phyloP scores from a whole-genome alignment of 2,888 invertebrate species.

The Ormia ochracea region DNA sequence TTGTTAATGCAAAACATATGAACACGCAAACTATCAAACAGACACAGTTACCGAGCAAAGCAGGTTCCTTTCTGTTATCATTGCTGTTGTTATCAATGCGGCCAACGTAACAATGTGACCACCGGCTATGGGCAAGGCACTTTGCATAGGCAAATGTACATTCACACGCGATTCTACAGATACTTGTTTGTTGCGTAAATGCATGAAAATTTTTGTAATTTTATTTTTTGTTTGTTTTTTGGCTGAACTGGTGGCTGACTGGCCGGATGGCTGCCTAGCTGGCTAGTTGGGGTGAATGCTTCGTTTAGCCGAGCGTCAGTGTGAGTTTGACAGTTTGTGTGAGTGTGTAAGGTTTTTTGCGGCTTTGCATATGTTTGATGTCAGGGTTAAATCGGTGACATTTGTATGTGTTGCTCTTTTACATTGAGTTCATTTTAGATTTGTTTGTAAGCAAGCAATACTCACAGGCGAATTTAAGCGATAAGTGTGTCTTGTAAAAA shows the following conservation, averaged over 20 bases:
- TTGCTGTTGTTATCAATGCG: constrained; percentile 44
- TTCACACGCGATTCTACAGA: neutral
- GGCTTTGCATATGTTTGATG: constrained; percentile 58
- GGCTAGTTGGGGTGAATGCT: neutral
- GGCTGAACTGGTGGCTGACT: neutral
- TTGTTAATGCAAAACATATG: neutral
- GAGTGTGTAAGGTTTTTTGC: neutral
- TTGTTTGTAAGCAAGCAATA: neutral
- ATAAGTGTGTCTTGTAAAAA: constrained; percentile 16
- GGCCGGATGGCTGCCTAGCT: neutral
- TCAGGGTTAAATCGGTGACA: constrained; percentile 58
- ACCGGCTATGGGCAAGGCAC: constrained; percentile 42
- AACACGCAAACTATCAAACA: neutral
- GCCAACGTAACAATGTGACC: constrained; percentile 57
- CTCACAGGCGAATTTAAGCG: constrained; percentile 1
- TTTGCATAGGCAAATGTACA: constrained; percentile 41
- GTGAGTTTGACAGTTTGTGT: constrained; percentile 28
- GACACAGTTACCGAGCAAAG: constrained; percentile 27
- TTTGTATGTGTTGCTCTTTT: constrained; percentile 57
- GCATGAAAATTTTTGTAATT: constrained; percentile 7
- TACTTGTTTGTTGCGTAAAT: neutral
- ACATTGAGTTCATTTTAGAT: constrained; percentile 20
- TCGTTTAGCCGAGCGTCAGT: neutral
- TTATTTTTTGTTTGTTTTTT: constrained; percentile 5
- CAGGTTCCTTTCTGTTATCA: constrained; percentile 6